These are phyloP conservation scores for Metaphire vulgaris DNA, from an alignment of 1,140 invertebrate species.

Conservation along the genomic window DNA sequence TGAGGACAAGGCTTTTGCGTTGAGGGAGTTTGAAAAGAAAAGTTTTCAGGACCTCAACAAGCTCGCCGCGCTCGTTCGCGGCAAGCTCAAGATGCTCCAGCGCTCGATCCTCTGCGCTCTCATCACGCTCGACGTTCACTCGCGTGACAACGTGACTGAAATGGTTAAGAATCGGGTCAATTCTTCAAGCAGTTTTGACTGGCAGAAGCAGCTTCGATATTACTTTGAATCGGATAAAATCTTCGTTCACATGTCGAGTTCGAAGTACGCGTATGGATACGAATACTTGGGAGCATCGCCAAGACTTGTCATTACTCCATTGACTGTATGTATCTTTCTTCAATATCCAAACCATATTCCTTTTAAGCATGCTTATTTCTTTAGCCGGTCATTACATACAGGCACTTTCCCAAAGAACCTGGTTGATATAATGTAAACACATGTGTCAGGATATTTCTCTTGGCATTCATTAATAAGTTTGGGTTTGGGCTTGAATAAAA, in stretches of 20 bases:
- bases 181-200: constrained; percentile 50
- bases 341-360: too few species aligned
- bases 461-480: too few species aligned
- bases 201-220: constrained; percentile 51
- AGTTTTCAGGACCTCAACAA: constrained; percentile 63
- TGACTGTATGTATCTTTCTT: constrained; percentile 50
- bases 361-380: too few species aligned
- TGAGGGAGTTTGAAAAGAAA: constrained; percentile 65
- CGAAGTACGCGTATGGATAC: constrained; percentile 49
- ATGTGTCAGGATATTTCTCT: too few species aligned
- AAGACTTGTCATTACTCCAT: constrained; percentile 52
- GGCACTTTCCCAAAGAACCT: too few species aligned
- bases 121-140: constrained; percentile 80
- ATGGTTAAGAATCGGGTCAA: constrained; percentile 56
- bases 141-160: constrained; percentile 69
- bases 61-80: constrained; percentile 67
- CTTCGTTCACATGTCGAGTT: constrained; percentile 49
- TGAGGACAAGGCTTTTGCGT: constrained; percentile 50
- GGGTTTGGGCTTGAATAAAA: too few species aligned
- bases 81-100: constrained; percentile 63
- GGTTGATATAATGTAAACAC: too few species aligned
- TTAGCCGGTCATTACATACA: too few species aligned
- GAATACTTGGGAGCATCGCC: constrained; percentile 52
- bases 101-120: constrained; percentile 70
- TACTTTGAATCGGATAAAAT: constrained; percentile 40